Evolutionary conservation across 1,140 invertebrate genomes (phyloP).

Genomic region (Drosophila persimilis): DNA sequence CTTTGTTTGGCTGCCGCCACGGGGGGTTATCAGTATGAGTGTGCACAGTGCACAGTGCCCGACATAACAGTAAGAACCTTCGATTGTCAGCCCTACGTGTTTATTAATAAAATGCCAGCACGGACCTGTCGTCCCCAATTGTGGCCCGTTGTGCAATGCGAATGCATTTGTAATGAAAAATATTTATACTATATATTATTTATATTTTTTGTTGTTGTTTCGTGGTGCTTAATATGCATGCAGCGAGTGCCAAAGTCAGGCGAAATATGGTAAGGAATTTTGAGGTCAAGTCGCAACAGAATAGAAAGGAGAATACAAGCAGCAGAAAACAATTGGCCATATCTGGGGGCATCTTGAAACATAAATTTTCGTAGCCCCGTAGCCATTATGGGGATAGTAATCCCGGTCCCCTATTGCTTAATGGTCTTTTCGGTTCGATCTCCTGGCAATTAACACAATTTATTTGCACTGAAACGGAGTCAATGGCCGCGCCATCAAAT

Average conservation of each 20-base stretch:
- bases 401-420: neutral
- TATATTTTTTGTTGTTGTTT: neutral
- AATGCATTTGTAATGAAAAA: slow-evolving; percentile 32
- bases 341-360: neutral
- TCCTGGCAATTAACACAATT: slow-evolving; percentile 38
- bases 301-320: neutral
- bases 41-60: slow-evolving; percentile 26
- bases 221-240: slow-evolving; percentile 11
- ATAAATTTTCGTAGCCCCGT: slow-evolving; percentile 1
- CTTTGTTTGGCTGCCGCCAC: slow-evolving; percentile 19
- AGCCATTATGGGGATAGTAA: slow-evolving; percentile 10
- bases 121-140: slow-evolving; percentile 35
- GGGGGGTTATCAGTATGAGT: slow-evolving; percentile 50
- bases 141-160: slow-evolving; percentile 44
- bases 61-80: slow-evolving; percentile 58
- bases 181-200: slow-evolving; percentile 10
- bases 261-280: slow-evolving; percentile 10
- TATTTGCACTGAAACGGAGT: slow-evolving; percentile 25
- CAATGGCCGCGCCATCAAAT: slow-evolving; percentile 48
- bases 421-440: slow-evolving; percentile 7
- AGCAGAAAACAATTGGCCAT: too few relatives aligned
- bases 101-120: slow-evolving; percentile 46
- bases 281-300: neutral
- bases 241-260: neutral
- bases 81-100: slow-evolving; percentile 49